phyloP scores from a whole-genome alignment of 1,140 invertebrate species.

The Papilio aristodemus region DNA sequence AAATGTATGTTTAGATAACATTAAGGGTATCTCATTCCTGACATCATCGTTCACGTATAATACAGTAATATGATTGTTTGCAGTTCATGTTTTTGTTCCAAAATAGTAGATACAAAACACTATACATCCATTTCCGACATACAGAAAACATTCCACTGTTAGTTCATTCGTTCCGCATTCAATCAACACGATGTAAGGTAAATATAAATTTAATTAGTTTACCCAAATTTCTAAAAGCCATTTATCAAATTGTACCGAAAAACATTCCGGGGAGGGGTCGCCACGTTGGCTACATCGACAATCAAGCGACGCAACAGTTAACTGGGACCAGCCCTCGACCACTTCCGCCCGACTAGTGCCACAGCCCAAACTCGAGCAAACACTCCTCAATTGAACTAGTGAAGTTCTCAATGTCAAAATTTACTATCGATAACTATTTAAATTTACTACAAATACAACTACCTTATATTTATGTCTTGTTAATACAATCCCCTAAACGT shows the following conservation, averaged over 20 bases:
- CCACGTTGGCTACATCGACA: conserved; percentile 43
- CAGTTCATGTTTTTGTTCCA: not conserved
- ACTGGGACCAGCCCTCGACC: conserved; percentile 64
- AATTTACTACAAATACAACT: not conserved
- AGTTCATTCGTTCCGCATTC: not conserved
- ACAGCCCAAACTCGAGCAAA: conserved; percentile 70
- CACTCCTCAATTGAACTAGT: conserved; percentile 66
- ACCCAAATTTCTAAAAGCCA: conserved; percentile 11
- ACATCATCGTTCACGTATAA: not conserved
- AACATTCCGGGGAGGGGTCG: conserved; percentile 16
- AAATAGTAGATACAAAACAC: not conserved
- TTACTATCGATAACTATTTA: conserved; percentile 45
- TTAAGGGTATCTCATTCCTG: no score
- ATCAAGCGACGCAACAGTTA: conserved; percentile 74
- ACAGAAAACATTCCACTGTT: not conserved
- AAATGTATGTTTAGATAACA: no score
- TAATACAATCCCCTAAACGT: no score
- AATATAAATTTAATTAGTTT: conserved; percentile 12
- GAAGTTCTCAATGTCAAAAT: conserved; percentile 39
- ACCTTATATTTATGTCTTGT: not conserved
- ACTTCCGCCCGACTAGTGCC: conserved; percentile 60
- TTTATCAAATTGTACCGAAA: conserved; percentile 22
- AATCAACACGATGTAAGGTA: conserved; percentile 1
- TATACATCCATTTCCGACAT: not conserved
- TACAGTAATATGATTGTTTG: not conserved